phyloP scores from a whole-genome alignment of 2,888 invertebrate species.

The Epinotia bilunana region DNA sequence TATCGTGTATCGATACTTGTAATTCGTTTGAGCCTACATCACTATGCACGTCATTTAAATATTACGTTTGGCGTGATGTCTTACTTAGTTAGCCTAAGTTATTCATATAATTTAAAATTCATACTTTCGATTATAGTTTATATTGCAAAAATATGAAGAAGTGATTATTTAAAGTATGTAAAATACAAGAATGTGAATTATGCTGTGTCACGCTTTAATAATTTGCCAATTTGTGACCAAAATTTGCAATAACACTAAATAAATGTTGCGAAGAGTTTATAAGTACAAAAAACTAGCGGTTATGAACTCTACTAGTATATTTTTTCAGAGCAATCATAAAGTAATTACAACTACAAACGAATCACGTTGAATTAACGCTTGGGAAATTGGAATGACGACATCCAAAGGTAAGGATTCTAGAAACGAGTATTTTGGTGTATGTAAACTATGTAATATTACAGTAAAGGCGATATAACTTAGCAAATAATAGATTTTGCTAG shows the following conservation, averaged over 20 bases:
- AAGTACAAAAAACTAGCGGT: slow-evolving; percentile 11
- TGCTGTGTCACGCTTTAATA: not conserved
- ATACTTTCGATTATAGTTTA: slow-evolving; percentile 23
- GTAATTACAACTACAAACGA: not conserved
- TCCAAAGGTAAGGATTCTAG: slow-evolving; percentile 32
- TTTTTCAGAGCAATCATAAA: not conserved
- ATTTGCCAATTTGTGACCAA: not conserved
- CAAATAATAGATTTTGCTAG: not conserved
- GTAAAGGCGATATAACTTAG: not conserved
- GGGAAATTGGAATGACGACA: slow-evolving; percentile 20
- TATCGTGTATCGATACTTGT: not conserved
- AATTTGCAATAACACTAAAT: not conserved
- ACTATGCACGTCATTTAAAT: slow-evolving; percentile 27
- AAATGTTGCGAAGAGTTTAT: slow-evolving; percentile 8
- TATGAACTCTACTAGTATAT: not conserved
- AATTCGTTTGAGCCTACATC: not conserved
- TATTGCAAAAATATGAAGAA: not conserved
- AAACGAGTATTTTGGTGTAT: not conserved
- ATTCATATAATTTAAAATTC: slow-evolving; percentile 25
- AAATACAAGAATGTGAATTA: not conserved
- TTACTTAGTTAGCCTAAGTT: slow-evolving; percentile 19
- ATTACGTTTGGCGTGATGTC: slow-evolving; percentile 29
- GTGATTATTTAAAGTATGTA: slow-evolving; percentile 8
- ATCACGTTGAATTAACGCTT: not conserved
- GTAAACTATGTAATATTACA: not conserved